These are phyloP conservation scores for Columba guinea DNA, from an alignment of 2,797 vertebrate genomes.

Conservation along the genomic window DNA sequence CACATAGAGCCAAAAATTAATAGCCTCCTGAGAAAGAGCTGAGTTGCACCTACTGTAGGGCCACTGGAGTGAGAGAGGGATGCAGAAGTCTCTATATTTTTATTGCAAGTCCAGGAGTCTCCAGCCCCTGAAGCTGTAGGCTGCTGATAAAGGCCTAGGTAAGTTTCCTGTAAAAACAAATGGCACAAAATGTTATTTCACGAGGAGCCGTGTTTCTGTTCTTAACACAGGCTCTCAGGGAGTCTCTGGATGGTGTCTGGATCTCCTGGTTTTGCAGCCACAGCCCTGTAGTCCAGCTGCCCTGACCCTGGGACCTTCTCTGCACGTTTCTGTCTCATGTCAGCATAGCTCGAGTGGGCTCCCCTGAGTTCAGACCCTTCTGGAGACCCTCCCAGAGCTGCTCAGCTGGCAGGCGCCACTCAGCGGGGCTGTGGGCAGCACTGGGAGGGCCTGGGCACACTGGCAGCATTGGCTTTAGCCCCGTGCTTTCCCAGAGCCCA, in stretches of 20 bases:
- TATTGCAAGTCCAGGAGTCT: not conserved
- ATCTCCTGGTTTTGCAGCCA: not conserved
- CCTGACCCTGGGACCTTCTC: not conserved
- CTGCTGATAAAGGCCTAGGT: not conserved
- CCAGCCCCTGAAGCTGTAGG: not conserved
- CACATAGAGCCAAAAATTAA: not conserved
- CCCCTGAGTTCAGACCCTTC: not conserved
- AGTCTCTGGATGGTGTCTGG: not conserved
- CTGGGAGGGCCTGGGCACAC: not conserved
- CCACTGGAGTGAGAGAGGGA: not conserved
- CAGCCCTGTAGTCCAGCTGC: not conserved
- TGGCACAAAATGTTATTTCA: not conserved
- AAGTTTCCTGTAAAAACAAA: not conserved
- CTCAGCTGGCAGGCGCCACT: not conserved
- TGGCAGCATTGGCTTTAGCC: not conserved
- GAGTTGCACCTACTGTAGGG: not conserved
- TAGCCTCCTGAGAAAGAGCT: conserved; percentile 17
- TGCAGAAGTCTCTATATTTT: not conserved
- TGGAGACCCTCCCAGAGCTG: not conserved
- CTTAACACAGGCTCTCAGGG: not conserved
- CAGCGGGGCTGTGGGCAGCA: not conserved
- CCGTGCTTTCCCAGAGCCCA: accelerated
- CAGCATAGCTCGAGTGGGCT: not conserved
- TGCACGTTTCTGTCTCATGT: not conserved
- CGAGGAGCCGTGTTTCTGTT: not conserved